phyloP scores from a whole-genome alignment of 1,140 invertebrate genomes.

The Lucilia sericata region DNA sequence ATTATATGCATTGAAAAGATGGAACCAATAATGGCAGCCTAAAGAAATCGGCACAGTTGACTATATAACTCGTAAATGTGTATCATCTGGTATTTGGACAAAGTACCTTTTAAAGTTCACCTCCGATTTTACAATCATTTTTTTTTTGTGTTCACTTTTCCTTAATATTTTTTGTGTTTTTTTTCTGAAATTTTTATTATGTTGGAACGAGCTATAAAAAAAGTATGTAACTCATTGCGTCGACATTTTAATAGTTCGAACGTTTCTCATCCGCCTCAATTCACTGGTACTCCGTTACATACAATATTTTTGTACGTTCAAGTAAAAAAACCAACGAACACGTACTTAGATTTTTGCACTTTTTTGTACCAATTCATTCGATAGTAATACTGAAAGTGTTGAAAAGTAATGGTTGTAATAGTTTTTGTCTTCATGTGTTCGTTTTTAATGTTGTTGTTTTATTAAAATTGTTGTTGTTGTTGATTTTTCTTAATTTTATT shows the following conservation, averaged over 20 bases:
- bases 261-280: conserved; percentile 37
- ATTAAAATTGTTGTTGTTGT: too few species aligned
- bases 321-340: background rate
- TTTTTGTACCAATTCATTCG: background rate
- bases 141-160: too few species aligned
- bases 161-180: too few species aligned
- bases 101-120: background rate
- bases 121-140: conserved; percentile 1
- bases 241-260: conserved; percentile 38
- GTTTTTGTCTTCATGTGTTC: background rate
- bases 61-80: too few species aligned
- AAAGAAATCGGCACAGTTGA: too few species aligned
- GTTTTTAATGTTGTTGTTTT: too few species aligned
- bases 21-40: too few species aligned
- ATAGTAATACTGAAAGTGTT: conserved; percentile 28
- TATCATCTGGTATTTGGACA: too few species aligned
- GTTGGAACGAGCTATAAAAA: background rate
- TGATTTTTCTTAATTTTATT: too few species aligned
- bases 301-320: background rate
- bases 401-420: conserved; percentile 39
- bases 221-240: conserved; percentile 38
- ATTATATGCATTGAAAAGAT: too few species aligned
- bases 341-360: conserved; percentile 24
- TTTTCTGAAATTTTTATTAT: background rate
- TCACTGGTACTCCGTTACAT: background rate